Evolutionary conservation across 1,140 invertebrate species (phyloP), one percentile per base, ranked within the genome.

Genomic region (Rhopalosiphum padi): DNA sequence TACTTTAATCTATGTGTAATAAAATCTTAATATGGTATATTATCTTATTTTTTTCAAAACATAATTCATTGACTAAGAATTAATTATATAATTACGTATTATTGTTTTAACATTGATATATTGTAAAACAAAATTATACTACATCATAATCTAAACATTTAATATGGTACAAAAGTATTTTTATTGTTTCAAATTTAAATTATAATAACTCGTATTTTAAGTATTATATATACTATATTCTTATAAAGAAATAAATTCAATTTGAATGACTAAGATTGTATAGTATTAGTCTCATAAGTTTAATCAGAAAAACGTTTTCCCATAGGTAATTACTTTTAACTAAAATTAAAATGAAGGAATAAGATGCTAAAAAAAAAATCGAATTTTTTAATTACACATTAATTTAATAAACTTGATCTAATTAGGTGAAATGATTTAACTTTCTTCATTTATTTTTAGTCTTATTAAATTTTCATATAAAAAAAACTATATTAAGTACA

Each of bases 1-100:
- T 77, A n/a, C 15, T 77, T 18, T 77, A 18, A n/a, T 77, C 60
- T 77, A 77, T 77, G 15, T n/a, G 60, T 77, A 77, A 77, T 77
- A 77, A 51, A n/a, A 77, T n/a, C 60, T 77, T 68, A 30, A n/a
- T 68, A 11, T 68, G 30, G 3, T n/a, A n/a, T 68, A n/a, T 68
- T 68, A 68, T 68, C 60, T 68, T 68, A 68, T n/a, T n/a, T 77
- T 77, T 68, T 77, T 77, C 60, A n/a, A n/a, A 77, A n/a, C n/a
- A n/a, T n/a, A 77, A 77, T 77, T 77, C 4, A n/a, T 77, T 77
- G 30, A 18, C 18, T 77, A 77, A n/a, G 11, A 77, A n/a, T n/a
- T 77, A n/a, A 77, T 77, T 77, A 77, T 77, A n/a, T 77, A n/a
- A n/a, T 77, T n/a, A 41, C 41, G 41, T 41, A n/a, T 77, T 77